Evolutionary conservation across 1,140 invertebrate genomes (phyloP).

Genomic region (Diabrotica virgifera): DNA sequence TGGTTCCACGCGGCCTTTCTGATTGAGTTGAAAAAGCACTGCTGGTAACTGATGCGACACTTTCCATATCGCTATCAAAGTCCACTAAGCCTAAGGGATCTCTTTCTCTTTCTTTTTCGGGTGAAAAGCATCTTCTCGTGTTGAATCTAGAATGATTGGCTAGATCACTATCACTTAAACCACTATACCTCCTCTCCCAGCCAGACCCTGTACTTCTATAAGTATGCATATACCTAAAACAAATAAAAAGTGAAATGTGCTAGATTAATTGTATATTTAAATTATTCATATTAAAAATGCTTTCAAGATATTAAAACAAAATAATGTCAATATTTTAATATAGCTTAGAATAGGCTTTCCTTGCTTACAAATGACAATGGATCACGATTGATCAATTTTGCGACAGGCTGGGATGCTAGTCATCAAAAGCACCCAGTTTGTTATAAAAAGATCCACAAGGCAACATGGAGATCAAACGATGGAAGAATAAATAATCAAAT

Average conservation of each 20-base stretch:
- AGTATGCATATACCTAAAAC: constrained; percentile 53
- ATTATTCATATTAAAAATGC: no score
- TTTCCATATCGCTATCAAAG: constrained; percentile 86
- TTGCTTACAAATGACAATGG: no score
- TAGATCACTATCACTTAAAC: constrained; percentile 79
- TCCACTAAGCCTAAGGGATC: constrained; percentile 69
- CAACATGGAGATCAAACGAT: no score
- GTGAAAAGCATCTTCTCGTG: constrained; percentile 53
- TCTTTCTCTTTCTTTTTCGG: constrained; percentile 52
- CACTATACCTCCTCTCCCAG: constrained; percentile 76
- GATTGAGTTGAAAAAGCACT: constrained; percentile 91
- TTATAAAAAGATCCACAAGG: no score
- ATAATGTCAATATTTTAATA: no score
- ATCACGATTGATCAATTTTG: no score
- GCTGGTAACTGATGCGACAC: constrained; percentile 79
- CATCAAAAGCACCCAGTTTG: no score
- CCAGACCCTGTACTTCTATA: constrained; percentile 68
- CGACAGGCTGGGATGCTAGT: no score
- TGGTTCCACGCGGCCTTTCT: constrained; percentile 75
- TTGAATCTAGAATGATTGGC: constrained; percentile 55
- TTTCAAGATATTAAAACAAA: no score
- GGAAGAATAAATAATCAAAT: no score
- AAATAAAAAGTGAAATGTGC: background rate
- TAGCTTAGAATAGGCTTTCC: no score
- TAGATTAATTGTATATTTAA: no score